Conservation (phyloP, 2,888 invertebrate genomes). For the Ryuthela nishihirai region DNA sequence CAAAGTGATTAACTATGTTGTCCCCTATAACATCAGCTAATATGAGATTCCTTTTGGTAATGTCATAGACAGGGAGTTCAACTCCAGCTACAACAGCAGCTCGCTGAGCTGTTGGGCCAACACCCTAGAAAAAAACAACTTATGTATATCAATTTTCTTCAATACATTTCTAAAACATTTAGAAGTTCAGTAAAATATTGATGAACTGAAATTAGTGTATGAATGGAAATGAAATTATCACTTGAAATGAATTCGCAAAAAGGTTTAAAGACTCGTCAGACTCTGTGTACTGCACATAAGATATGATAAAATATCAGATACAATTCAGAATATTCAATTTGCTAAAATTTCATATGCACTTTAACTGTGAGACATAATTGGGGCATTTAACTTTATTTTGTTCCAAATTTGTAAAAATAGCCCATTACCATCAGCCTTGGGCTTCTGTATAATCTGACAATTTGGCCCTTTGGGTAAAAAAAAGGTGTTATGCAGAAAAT, state of each 20-base stretch:
- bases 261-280: too few species aligned
- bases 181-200: not conserved
- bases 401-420: too few species aligned
- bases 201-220: not conserved
- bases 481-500: too few species aligned
- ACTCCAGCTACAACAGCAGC: constrained; percentile 91
- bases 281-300: too few species aligned
- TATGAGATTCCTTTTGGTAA: constrained; percentile 70
- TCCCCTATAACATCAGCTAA: constrained; percentile 65
- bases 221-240: not conserved
- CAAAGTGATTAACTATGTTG: constrained; percentile 77
- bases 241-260: not conserved
- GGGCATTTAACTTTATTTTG: too few species aligned
- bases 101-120: constrained; percentile 86
- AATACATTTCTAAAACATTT: not conserved
- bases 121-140: constrained; percentile 62
- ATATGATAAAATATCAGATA: too few species aligned
- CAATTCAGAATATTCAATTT: too few species aligned
- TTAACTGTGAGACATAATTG: too few species aligned
- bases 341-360: too few species aligned
- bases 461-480: too few species aligned
- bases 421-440: too few species aligned
- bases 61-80: constrained; percentile 90
- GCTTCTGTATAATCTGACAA: too few species aligned
- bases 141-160: not conserved